phyloP scores from a whole-genome alignment of 2,888 invertebrate genomes.

The Oscheius myriophilus region DNA sequence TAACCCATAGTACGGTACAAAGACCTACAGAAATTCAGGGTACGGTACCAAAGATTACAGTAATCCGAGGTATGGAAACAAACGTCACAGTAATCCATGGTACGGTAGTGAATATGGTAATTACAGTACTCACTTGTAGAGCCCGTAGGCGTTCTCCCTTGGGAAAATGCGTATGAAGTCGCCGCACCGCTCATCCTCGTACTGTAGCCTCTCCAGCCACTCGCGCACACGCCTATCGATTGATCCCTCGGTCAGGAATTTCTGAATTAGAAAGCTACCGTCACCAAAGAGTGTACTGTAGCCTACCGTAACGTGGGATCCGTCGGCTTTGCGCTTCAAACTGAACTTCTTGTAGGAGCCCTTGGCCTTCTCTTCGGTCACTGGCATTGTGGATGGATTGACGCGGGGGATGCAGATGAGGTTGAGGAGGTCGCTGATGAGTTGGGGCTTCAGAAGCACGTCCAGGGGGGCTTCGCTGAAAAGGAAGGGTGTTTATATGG shows the following conservation, averaged over 20 bases:
- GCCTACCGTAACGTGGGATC: slow-evolving; percentile 28
- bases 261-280: slow-evolving; percentile 14
- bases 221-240: slow-evolving; percentile 38
- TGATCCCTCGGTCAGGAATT: slow-evolving; percentile 30
- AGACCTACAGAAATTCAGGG: too few species aligned
- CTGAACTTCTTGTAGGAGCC: not conserved
- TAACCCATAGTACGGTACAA: too few species aligned
- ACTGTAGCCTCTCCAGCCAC: slow-evolving; percentile 30
- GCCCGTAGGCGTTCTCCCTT: slow-evolving; percentile 47
- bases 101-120: too few species aligned
- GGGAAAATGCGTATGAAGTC: slow-evolving; percentile 67
- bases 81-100: not conserved
- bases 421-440: slow-evolving; percentile 89
- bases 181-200: slow-evolving; percentile 54
- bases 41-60: too few species aligned
- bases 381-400: slow-evolving; percentile 35
- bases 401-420: slow-evolving; percentile 81
- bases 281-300: not conserved
- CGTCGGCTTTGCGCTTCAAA: not conserved
- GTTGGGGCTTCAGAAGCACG: slow-evolving; percentile 88
- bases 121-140: slow-evolving; percentile 49
- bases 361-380: slow-evolving; percentile 29
- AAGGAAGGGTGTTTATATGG: slow-evolving; percentile 9
- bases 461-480: slow-evolving; percentile 87
- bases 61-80: too few species aligned